Base-by-base conservation (phyloP, 1,140 invertebrate genomes). In the Gryon sp. region DNA sequence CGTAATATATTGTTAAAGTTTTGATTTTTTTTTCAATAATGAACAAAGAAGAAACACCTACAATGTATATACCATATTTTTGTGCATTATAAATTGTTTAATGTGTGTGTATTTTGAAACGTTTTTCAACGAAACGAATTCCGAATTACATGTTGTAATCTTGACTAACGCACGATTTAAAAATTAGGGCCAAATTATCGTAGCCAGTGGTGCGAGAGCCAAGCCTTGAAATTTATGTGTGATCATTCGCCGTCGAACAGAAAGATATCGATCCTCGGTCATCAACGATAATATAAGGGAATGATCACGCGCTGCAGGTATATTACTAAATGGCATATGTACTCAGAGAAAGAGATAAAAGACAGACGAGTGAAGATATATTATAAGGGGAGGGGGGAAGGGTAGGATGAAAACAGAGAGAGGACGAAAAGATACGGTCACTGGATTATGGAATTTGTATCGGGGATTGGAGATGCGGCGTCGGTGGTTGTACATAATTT, bases 371-470 rank as follows among this genome's bases (percentile, higher is more conserved):
- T n/a, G n/a, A 38, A 40, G 59, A 65, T 72, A 60, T 68, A 55
- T 68, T 68, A 68, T 70, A 70, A 70, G 36, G 55, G 57, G 38
- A 62, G 38, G 26, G 45, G 7, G 34, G 32, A 78, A 62, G 66
- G 70, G n/a, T n/a, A n/a, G n/a, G n/a, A n/a, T n/a, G n/a, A n/a
- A n/a, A n/a, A n/a, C n/a, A n/a, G n/a, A n/a, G n/a, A n/a, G n/a
- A n/a, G n/a, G n/a, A n/a, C n/a, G n/a, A n/a, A n/a, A 45, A 80
- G 80, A 70, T 81, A 83, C 77, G 78, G 79, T 82, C 82, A 85
- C 81, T 84, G 81, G 81, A 86, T 84, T 85, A 85, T 84, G 82
- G 84, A 83, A 83, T 86, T 86, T 81, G 80, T 80, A 82, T 78
- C 82, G 80, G 80, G 78, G 81, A 86, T 86, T 84, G 81, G 80